phyloP scores from a whole-genome alignment of 2,797 vertebrate species.

The Gallinago nigripennis region DNA sequence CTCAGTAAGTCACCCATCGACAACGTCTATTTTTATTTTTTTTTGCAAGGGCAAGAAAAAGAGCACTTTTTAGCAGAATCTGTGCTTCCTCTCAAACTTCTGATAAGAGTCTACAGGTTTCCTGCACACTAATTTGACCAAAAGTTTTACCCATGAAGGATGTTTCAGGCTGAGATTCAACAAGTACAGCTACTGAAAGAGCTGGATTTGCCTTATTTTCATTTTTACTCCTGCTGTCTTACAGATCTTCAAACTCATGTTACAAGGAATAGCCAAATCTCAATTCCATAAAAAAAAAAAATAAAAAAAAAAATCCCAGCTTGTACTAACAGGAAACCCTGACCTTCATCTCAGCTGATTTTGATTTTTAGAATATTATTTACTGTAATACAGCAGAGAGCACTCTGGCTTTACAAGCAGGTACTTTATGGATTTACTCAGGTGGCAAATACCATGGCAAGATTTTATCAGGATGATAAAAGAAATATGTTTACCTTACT shows the following conservation, averaged over 20 bases:
- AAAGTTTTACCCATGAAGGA: not conserved
- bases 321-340: not conserved
- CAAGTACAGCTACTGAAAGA: not conserved
- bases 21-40: not conserved
- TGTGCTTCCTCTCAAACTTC: not conserved
- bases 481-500: not conserved
- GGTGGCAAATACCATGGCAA: not conserved
- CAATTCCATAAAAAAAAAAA: not conserved
- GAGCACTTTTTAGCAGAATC: not conserved
- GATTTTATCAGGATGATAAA: constrained; percentile 1
- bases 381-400: not conserved
- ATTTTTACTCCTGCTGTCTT: not conserved
- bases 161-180: not conserved
- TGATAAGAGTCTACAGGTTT: not conserved
- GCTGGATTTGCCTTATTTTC: not conserved
- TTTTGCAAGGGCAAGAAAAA: not conserved
- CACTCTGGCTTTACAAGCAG: not conserved
- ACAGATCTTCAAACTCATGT: not conserved
- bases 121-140: not conserved
- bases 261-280: not conserved
- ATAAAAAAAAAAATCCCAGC: not conserved
- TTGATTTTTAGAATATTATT: not conserved
- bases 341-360: not conserved
- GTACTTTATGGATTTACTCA: not conserved
- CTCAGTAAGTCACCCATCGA: not conserved